Percentiles rank a stretch among this genome's conserved stretches.
These are phyloP conservation scores for Colinus virginianus DNA, from an alignment of 2,113 vertebrate genomes.

Conservation along the genomic window DNA sequence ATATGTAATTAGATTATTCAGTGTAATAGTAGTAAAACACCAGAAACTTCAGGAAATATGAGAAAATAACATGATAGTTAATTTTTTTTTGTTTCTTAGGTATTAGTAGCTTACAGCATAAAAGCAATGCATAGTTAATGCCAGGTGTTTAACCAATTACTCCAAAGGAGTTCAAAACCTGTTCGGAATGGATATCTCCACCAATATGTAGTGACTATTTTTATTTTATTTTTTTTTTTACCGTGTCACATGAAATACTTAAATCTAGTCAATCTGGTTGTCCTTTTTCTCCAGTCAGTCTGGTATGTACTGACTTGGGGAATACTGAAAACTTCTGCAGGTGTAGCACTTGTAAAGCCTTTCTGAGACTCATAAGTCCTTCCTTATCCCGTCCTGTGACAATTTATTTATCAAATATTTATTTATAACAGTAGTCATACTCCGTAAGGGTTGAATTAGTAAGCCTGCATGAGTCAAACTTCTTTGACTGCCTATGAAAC, in stretches of 20 bases:
- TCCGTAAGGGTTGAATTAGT: neutral
- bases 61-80: neutral
- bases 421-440: neutral
- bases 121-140: neutral
- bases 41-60: neutral
- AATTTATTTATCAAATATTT: neutral
- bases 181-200: neutral
- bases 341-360: neutral
- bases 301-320: neutral
- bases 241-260: neutral
- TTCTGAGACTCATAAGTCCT: neutral
- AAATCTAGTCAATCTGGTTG: neutral
- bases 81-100: neutral
- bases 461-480: neutral
- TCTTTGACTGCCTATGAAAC: neutral
- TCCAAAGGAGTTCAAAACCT: neutral
- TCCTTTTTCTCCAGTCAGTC: neutral
- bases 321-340: neutral
- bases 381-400: neutral
- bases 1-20: conserved; percentile 4
- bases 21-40: neutral
- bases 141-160: neutral
- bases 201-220: neutral
- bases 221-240: neutral
- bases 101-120: neutral